phyloP scores from a whole-genome alignment of 2,888 invertebrate genomes.

The Therioaphis trifolii region DNA sequence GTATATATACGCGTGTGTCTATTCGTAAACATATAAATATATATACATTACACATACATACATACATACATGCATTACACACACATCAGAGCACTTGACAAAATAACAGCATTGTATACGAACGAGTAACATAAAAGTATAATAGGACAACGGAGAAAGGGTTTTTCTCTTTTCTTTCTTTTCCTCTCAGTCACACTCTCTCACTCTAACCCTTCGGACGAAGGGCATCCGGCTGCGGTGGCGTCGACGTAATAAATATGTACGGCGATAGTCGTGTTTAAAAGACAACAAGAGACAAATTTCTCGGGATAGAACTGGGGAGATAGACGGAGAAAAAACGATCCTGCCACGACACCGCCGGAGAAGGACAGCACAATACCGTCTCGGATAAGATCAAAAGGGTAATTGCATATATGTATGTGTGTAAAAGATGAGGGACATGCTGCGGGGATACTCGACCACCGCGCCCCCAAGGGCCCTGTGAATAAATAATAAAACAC shows the following conservation, averaged over 20 bases:
- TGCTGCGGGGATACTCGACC: not conserved
- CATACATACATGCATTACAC: not conserved
- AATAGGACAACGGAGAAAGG: not conserved
- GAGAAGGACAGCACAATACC: not conserved
- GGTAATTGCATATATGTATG: slow-evolving; percentile 36
- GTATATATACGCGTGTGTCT: not conserved
- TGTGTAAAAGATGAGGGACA: not conserved
- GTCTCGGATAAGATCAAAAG: slow-evolving; percentile 50
- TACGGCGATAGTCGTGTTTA: not conserved
- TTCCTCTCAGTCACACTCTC: not conserved
- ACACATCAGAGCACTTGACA: slow-evolving; percentile 3
- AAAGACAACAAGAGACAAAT: slow-evolving; percentile 53
- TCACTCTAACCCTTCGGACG: not conserved
- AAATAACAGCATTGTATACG: slow-evolving; percentile 37
- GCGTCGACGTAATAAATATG: slow-evolving; percentile 35
- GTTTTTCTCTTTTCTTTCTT: not conserved
- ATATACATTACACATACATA: too few relatives aligned
- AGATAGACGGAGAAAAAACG: not conserved
- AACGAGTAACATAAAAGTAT: slow-evolving; percentile 25
- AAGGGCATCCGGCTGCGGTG: slow-evolving; percentile 37
- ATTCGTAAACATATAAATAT: not conserved
- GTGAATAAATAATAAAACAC: slow-evolving; percentile 62
- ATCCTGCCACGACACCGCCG: not conserved
- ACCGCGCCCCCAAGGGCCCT: slow-evolving; percentile 45
- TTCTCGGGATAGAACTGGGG: not conserved